Conservation (phyloP, 2,888 invertebrate species). For the Cheilosia variabilis region DNA sequence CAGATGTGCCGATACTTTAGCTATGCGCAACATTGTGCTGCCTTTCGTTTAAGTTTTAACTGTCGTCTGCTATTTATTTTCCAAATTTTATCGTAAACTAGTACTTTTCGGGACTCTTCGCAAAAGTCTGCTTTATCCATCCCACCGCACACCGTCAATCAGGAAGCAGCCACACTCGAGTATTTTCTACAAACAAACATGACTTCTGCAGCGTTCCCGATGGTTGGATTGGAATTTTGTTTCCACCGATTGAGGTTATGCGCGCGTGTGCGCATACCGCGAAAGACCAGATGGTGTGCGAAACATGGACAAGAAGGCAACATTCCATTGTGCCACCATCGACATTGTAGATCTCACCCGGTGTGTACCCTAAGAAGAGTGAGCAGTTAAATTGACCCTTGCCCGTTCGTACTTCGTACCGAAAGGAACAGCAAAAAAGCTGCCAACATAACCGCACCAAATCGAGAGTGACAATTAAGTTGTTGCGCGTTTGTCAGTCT, state of each 20-base stretch:
- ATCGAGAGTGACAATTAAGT: constrained; percentile 75
- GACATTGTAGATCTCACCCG: constrained; percentile 52
- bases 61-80: constrained; percentile 16
- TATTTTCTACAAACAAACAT: constrained; percentile 9
- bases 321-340: constrained; percentile 61
- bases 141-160: constrained; percentile 9
- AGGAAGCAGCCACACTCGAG: constrained; percentile 41
- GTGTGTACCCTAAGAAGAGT: constrained; percentile 31
- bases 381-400: constrained; percentile 55
- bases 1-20: constrained; percentile 21
- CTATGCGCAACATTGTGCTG: constrained; percentile 12
- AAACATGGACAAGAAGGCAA: constrained; percentile 14
- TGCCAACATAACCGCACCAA: constrained; percentile 67
- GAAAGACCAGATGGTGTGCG: constrained; percentile 45
- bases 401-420: constrained; percentile 17
- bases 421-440: neutral
- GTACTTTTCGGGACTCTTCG: constrained; percentile 6
- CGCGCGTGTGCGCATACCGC: constrained; percentile 23
- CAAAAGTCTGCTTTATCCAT: neutral
- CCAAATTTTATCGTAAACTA: neutral
- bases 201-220: constrained; percentile 10
- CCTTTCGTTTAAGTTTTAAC: constrained; percentile 3
- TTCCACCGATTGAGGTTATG: constrained; percentile 43
- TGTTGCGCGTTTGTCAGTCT: constrained; percentile 66
- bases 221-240: constrained; percentile 51